phyloP scores from a whole-genome alignment of 2,113 vertebrate genomes.

The Lagopus muta region DNA sequence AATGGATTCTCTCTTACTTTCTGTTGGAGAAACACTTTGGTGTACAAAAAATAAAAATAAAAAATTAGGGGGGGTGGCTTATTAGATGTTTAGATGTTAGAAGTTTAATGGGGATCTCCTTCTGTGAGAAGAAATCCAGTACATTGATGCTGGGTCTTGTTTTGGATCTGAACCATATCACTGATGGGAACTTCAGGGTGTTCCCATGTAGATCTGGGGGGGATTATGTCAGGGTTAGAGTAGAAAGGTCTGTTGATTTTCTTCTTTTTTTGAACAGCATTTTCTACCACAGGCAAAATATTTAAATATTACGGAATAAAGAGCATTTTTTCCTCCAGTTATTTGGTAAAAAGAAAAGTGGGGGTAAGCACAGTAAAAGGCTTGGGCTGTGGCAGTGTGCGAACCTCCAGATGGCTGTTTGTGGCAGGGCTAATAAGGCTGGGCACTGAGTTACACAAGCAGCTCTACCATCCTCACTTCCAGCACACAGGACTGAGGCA shows the following conservation, averaged over 20 bases:
- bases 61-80: not conserved
- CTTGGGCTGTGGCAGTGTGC: not conserved
- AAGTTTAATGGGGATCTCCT: not conserved
- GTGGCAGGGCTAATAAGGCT: not conserved
- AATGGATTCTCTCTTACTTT: not conserved
- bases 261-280: not conserved
- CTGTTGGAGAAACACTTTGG: not conserved
- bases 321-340: not conserved
- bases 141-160: fast-evolving
- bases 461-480: not conserved
- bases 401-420: not conserved
- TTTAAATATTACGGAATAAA: not conserved
- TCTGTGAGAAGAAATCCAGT: not conserved
- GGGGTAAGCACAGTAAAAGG: not conserved
- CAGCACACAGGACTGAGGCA: not conserved
- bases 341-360: not conserved
- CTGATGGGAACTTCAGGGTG: not conserved
- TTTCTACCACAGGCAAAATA: not conserved
- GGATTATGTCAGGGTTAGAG: not conserved
- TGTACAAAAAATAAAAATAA: not conserved
- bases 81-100: too few relatives aligned
- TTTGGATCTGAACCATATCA: not conserved
- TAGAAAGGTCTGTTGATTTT: not conserved
- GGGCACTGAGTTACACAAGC: not conserved
- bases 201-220: not conserved